These are phyloP conservation scores for Automeris io DNA, from an alignment of 2,888 invertebrate genomes.

Conservation along the genomic window DNA sequence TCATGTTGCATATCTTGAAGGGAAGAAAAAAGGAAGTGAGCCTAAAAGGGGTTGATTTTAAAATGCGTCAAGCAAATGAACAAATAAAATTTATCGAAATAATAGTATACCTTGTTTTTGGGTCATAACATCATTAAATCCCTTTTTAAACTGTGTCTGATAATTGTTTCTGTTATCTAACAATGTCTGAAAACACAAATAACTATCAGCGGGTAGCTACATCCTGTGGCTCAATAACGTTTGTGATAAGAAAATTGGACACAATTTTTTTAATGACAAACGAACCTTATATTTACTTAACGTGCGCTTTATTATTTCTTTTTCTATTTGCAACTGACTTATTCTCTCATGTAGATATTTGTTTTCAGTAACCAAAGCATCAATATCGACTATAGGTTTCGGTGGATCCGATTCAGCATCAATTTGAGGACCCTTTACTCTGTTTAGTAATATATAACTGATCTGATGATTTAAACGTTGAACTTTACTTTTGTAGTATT, in stretches of 20 bases:
- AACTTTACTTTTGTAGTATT: slow-evolving; percentile 89
- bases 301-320: slow-evolving; percentile 84
- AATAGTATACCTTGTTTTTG: slow-evolving; percentile 84
- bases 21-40: too few species aligned
- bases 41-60: too few species aligned
- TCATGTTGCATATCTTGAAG: too few species aligned
- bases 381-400: slow-evolving; percentile 83
- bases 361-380: slow-evolving; percentile 88
- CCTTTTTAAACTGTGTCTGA: slow-evolving; percentile 80
- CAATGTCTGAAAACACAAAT: slow-evolving; percentile 73
- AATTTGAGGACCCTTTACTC: slow-evolving; percentile 42
- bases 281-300: slow-evolving; percentile 84
- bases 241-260: slow-evolving; percentile 3
- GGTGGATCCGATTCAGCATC: slow-evolving; percentile 39
- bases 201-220: not conserved
- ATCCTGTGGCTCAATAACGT: slow-evolving; percentile 5
- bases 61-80: not conserved
- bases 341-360: slow-evolving; percentile 89
- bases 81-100: not conserved
- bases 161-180: slow-evolving; percentile 85
- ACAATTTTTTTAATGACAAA: not conserved
- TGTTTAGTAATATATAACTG: slow-evolving; percentile 78
- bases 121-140: slow-evolving; percentile 83
- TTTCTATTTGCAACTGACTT: slow-evolving; percentile 87
- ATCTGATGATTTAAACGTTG: slow-evolving; percentile 89